Evolutionary conservation across 2,888 invertebrate genomes (phyloP), one percentile per base, ranked within the genome.

Genomic region (Malthinus flaveolus): DNA sequence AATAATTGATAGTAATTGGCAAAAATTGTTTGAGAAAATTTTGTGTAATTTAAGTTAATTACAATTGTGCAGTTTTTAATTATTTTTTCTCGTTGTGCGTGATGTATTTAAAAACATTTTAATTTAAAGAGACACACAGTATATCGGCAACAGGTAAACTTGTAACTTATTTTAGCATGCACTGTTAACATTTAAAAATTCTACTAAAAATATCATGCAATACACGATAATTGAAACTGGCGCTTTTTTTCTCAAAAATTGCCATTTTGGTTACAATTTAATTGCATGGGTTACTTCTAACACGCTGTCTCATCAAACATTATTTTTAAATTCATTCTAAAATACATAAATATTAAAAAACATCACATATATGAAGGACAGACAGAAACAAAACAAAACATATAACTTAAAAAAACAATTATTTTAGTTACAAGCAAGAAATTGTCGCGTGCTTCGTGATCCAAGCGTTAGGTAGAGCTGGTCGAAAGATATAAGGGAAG

Each of bases 321-420:
- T 54, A 64, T 62, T 57, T 63, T 48, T 63, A 61, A 61, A 55
- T 53, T 23, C 5, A 23, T 23, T 23, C 5, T 23, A 23, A n/a
- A 23, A 23, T 23, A 23, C 23, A 23, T 23, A 23, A 23, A 3
- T 23, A 59, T n/a, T 59, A 52, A 59, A 53, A 59, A 55, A 63
- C 57, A 64, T 46, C 59, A 66, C 64, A 65, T 62, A 23, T 23
- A 54, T 65, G 71, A 69, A 72, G 71, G 72, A 70, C 72, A 72
- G 72, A 69, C 62, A 59, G 54, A 56, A 53, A 60, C 56, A 49
- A 52, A 48, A 52, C 51, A 59, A 54, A 60, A 44, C 47, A 34
- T 50, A 52, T 44, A 56, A 59, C 48, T 37, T 15, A 39, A 23
- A 23, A 23, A 23, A 23, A 23, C 23, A 23, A 23, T 23, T 23